Evolutionary conservation across 2,113 vertebrate genomes (phyloP), one percentile per base, ranked within the genome.

Genomic region (Morone chrysops): DNA sequence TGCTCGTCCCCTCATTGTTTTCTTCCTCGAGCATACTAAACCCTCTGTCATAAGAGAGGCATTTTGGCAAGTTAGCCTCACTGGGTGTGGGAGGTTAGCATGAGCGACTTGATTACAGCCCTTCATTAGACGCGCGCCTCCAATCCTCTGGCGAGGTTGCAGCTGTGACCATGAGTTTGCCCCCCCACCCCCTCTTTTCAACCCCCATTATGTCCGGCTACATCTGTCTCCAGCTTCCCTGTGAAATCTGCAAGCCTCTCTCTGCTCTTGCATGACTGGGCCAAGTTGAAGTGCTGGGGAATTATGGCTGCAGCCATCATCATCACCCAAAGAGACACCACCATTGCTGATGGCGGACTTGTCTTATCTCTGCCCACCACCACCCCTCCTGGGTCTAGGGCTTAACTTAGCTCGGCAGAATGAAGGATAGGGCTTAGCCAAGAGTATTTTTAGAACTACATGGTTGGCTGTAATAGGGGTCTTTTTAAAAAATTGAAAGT

Each of bases 31-130:
- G 56, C 59, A 40, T 38, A 60, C 57, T 67, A 36, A 75, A 63
- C 72, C 63, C 69, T 86, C 75, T 82, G 74, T 93, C 86, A 91
- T 88, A 65, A 89, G 83, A 85, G 77, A 92, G 69, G 82, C 85
- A 89, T 91, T 90, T 90, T 90, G 82, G 85, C 86, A 82, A 82
- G 78, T 87, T 59, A 1, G 76, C 70, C 82, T 89, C 72, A 60
- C 67, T 90, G 90, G 91, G 92, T 91, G 93, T 92, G 89, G 88
- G 82, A 90, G 86, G 84, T 85, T 87, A 91, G 77, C 78, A 79
- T 67, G 45, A 88, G 87, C 70, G 72, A 85, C 90, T 90, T 93
- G 90, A 94, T 94, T 94, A 90, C 86, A 92, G 86, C 80, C 84
- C 77, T 92, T 90, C 86, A 85, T 86, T 90, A 90, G 78, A 83